Conservation (phyloP, 2,113 vertebrate genomes). For the Haemorhous mexicanus region DNA sequence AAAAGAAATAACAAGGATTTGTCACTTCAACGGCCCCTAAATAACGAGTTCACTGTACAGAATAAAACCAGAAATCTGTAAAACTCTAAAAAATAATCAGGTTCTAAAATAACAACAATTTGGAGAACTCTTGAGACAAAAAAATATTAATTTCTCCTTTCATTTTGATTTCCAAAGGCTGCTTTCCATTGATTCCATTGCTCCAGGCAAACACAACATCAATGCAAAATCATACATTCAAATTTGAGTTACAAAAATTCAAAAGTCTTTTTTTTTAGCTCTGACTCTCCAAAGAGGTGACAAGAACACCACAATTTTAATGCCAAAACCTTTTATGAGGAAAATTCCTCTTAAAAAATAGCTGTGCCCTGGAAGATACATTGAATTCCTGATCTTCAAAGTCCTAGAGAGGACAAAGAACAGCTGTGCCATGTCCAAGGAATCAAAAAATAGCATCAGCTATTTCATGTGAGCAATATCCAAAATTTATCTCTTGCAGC, state of each 20-base stretch:
- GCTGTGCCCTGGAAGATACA: not conserved
- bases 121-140: not conserved
- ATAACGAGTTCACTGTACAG: fast-evolving
- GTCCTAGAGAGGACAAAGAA: constrained; percentile 8
- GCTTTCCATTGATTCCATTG: not conserved
- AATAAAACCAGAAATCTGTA: not conserved
- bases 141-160: not conserved
- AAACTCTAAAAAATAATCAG: not conserved
- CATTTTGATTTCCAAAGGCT: not conserved
- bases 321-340: not conserved
- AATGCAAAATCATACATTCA: not conserved
- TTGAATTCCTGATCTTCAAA: not conserved
- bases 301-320: not conserved
- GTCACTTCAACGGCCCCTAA: not conserved
- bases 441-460: constrained; percentile 18
- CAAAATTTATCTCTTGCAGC: not conserved
- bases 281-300: not conserved
- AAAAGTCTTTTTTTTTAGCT: fast-evolving
- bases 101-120: not conserved
- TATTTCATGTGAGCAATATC: not conserved
- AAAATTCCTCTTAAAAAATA: not conserved
- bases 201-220: not conserved
- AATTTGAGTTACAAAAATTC: not conserved
- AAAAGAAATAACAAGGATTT: not conserved
- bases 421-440: not conserved